Percentiles rank a stretch among this genome's conserved stretches.
These are phyloP conservation scores for Syncerus caffer DNA, from an alignment of 2,797 vertebrate species.

Conservation along the genomic window DNA sequence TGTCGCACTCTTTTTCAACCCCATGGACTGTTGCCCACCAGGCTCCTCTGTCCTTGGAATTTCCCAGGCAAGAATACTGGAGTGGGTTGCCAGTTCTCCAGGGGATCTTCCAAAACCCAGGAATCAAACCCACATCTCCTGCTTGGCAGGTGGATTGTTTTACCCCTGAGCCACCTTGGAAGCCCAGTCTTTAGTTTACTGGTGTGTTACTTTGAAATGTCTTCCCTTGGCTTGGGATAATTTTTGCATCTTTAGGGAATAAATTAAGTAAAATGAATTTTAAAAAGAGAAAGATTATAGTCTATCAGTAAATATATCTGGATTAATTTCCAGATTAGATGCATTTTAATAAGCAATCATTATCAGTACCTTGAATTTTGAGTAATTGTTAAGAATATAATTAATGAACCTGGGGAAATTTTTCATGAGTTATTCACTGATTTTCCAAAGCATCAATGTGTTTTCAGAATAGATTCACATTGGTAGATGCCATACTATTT, in stretches of 20 bases:
- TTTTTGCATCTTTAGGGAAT: background rate
- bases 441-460: background rate
- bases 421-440: background rate
- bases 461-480: background rate
- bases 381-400: background rate
- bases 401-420: background rate
- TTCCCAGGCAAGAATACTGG: background rate
- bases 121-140: background rate
- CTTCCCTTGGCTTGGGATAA: background rate
- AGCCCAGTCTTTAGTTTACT: background rate
- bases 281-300: background rate
- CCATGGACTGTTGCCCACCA: background rate
- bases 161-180: background rate
- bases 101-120: background rate
- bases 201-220: background rate
- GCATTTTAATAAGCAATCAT: background rate
- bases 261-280: background rate
- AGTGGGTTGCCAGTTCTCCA: background rate
- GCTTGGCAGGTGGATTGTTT: background rate
- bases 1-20: background rate
- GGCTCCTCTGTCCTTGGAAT: background rate
- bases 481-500: background rate
- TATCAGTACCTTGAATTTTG: background rate
- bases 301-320: background rate
- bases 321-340: background rate